Evolutionary conservation across 2,888 invertebrate genomes (phyloP).

Genomic region (Ochropacha duplaris): DNA sequence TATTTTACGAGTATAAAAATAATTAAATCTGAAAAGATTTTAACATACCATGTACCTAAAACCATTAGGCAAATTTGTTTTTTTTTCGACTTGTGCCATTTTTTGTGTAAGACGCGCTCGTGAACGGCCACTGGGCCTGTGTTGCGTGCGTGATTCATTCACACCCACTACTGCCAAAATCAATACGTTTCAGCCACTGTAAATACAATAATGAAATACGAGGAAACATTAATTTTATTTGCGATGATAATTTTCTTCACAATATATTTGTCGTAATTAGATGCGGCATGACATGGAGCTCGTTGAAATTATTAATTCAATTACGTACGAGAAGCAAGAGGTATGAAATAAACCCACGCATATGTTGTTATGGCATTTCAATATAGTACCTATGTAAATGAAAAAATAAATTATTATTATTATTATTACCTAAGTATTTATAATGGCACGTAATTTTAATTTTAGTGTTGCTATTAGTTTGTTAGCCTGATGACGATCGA

Average conservation of each 20-base stretch:
- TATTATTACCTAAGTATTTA: too few relatives aligned
- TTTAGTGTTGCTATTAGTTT: too few relatives aligned
- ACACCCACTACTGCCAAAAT: conserved; percentile 36
- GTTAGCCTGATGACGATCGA: too few relatives aligned
- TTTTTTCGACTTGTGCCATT: conserved; percentile 2
- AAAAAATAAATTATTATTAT: too few relatives aligned
- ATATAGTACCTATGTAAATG: too few relatives aligned
- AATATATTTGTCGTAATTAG: conserved; percentile 32
- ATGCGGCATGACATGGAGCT: background rate
- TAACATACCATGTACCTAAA: conserved; percentile 16
- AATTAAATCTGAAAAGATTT: background rate
- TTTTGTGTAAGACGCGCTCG: conserved; percentile 11
- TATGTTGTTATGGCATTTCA: too few relatives aligned
- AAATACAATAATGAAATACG: conserved; percentile 31
- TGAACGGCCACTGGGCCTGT: conserved; percentile 15
- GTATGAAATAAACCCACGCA: too few relatives aligned
- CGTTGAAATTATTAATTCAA: background rate
- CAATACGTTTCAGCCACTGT: conserved; percentile 16
- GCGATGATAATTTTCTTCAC: conserved; percentile 29
- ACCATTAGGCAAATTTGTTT: conserved; percentile 9
- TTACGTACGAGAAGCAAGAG: too few relatives aligned
- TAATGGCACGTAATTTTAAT: too few relatives aligned
- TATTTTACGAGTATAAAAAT: background rate
- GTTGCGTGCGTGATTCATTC: conserved; percentile 37
- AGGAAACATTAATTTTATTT: conserved; percentile 36